Conservation (phyloP, 2,888 invertebrate species). For the Incurvaria masculella region DNA sequence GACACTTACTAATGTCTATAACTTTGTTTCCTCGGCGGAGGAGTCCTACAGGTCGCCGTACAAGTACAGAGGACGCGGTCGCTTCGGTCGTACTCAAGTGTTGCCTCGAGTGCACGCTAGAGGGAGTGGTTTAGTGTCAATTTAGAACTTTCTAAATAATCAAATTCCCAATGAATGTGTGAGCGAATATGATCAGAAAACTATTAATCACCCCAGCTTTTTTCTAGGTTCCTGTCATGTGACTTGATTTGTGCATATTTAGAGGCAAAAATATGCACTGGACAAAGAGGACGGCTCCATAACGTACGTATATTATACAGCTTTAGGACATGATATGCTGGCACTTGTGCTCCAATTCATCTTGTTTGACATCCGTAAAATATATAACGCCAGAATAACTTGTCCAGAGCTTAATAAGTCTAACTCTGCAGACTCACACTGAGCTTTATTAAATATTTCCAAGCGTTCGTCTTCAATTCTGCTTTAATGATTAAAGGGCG, state of each 20-base stretch:
- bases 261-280: slow-evolving; percentile 30
- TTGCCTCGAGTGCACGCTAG: not conserved
- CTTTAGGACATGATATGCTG: slow-evolving; percentile 16
- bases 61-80: slow-evolving; percentile 11
- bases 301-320: slow-evolving; percentile 50
- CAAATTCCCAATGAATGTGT: slow-evolving; percentile 33
- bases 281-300: slow-evolving; percentile 27
- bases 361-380: not conserved
- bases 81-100: not conserved
- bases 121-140: not conserved
- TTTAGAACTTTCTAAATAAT: not conserved
- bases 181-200: slow-evolving; percentile 48
- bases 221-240: slow-evolving; percentile 50
- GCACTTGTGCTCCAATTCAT: not conserved
- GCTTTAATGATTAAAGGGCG: no score
- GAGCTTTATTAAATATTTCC: not conserved
- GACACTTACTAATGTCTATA: slow-evolving; percentile 15
- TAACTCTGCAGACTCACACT: not conserved
- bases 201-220: slow-evolving; percentile 62
- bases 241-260: slow-evolving; percentile 17
- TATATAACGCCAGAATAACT: not conserved
- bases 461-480: no score
- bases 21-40: slow-evolving; percentile 17
- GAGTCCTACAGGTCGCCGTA: slow-evolving; percentile 13
- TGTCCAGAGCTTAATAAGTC: not conserved